Conservation (phyloP, 2,888 invertebrate species). For the Cantharis flavilabris region DNA sequence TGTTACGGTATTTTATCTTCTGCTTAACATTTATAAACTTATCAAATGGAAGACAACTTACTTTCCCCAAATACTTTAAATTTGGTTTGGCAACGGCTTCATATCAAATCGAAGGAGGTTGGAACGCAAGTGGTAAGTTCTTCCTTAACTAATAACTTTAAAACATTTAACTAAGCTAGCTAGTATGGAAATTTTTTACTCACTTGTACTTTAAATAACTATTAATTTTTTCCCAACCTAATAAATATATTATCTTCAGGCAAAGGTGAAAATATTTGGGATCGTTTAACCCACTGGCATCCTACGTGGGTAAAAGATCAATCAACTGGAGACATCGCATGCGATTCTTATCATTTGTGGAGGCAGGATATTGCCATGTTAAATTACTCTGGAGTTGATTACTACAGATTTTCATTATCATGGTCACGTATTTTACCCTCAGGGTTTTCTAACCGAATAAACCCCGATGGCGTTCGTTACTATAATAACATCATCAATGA, state of each 20-base stretch:
- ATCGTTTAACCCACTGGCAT: slow-evolving; percentile 53
- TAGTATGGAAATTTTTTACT: too few species aligned
- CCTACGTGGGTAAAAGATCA: slow-evolving; percentile 42
- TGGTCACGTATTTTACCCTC: slow-evolving; percentile 68
- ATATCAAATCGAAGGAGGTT: slow-evolving; percentile 44
- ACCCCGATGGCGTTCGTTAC: slow-evolving; percentile 64
- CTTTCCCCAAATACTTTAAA: slow-evolving; percentile 43
- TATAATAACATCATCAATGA: slow-evolving; percentile 65
- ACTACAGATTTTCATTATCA: slow-evolving; percentile 63
- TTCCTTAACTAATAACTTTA: too few species aligned
- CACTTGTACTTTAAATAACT: too few species aligned
- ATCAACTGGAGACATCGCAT: slow-evolving; percentile 42
- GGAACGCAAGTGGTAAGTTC: slow-evolving; percentile 37
- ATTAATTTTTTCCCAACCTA: too few species aligned
- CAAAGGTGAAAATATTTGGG: slow-evolving; percentile 61
- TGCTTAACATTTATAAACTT: neutral
- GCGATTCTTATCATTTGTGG: slow-evolving; percentile 44
- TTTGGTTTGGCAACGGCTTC: slow-evolving; percentile 50
- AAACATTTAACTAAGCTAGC: too few species aligned
- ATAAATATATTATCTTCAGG: neutral
- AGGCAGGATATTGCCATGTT: slow-evolving; percentile 39
- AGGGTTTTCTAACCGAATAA: slow-evolving; percentile 62
- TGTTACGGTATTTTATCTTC: neutral
- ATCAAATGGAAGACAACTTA: neutral
- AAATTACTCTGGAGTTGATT: slow-evolving; percentile 44